These are phyloP conservation scores for Lysandra bellargus DNA, from an alignment of 2,888 invertebrate species.

Conservation along the genomic window DNA sequence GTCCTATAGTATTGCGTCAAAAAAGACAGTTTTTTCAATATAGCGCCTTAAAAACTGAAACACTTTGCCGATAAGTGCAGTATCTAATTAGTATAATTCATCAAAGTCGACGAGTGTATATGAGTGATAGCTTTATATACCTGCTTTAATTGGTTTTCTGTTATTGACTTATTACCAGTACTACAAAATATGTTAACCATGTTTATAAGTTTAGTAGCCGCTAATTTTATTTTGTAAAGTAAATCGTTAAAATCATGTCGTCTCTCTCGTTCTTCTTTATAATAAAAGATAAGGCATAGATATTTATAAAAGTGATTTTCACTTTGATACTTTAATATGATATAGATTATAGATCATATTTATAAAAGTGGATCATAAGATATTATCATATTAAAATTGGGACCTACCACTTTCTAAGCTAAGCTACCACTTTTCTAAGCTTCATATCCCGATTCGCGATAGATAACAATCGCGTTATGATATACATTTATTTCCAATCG, in stretches of 20 bases:
- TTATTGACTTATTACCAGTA: conserved; percentile 45
- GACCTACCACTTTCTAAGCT: too few relatives aligned
- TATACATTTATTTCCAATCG: conserved; percentile 60
- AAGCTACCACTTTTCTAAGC: background rate
- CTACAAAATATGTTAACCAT: conserved; percentile 39
- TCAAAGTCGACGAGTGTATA: conserved; percentile 51
- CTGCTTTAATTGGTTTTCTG: conserved; percentile 45
- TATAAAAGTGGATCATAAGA: too few relatives aligned
- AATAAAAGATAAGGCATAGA: too few relatives aligned
- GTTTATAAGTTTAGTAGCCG: conserved; percentile 22
- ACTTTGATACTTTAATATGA: too few relatives aligned
- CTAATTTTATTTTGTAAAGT: too few relatives aligned
- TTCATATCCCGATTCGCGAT: background rate
- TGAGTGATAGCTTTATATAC: conserved; percentile 47
- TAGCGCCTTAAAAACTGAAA: background rate
- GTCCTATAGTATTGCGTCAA: too few relatives aligned
- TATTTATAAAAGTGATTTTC: too few relatives aligned
- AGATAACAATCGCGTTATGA: conserved; percentile 10
- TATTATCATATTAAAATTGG: too few relatives aligned
- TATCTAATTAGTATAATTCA: conserved; percentile 72
- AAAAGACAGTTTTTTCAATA: too few relatives aligned
- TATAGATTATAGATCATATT: too few relatives aligned
- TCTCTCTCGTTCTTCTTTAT: too few relatives aligned
- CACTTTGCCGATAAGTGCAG: conserved; percentile 47
- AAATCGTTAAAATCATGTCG: too few relatives aligned